phyloP scores from a whole-genome alignment of 2,888 invertebrate genomes.

The Thera obeliscata region DNA sequence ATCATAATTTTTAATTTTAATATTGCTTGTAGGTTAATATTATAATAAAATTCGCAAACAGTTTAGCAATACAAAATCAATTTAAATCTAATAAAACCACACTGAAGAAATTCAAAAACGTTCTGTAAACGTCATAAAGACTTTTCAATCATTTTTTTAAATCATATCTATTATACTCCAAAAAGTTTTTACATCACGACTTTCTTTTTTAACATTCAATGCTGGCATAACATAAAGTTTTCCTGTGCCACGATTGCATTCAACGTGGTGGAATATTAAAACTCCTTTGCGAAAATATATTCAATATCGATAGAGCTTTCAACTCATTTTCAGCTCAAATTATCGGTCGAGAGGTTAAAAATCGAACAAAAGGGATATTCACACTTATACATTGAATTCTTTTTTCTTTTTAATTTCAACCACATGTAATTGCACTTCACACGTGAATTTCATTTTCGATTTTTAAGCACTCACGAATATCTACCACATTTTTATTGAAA shows the following conservation, averaged over 20 bases:
- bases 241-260: constrained; percentile 11
- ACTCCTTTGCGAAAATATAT: constrained; percentile 25
- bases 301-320: constrained; percentile 32
- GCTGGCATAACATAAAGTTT: constrained; percentile 11
- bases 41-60: neutral
- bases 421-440: constrained; percentile 35
- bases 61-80: neutral
- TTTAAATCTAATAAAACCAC: constrained; percentile 3
- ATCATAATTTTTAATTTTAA: too few relatives aligned
- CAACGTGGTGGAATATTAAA: constrained; percentile 10
- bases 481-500: constrained; percentile 30
- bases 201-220: constrained; percentile 32
- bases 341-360: constrained; percentile 44
- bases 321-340: constrained; percentile 29
- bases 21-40: neutral
- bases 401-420: constrained; percentile 33
- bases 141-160: neutral
- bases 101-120: constrained; percentile 2
- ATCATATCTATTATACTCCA: constrained; percentile 16
- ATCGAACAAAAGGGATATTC: constrained; percentile 62
- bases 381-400: constrained; percentile 37
- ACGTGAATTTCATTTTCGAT: constrained; percentile 33
- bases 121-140: constrained; percentile 2
- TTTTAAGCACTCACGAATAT: constrained; percentile 47
- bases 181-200: constrained; percentile 53